These are phyloP conservation scores for Picathartes gymnocephalus DNA, from an alignment of 2,113 vertebrate species.

Conservation along the genomic window DNA sequence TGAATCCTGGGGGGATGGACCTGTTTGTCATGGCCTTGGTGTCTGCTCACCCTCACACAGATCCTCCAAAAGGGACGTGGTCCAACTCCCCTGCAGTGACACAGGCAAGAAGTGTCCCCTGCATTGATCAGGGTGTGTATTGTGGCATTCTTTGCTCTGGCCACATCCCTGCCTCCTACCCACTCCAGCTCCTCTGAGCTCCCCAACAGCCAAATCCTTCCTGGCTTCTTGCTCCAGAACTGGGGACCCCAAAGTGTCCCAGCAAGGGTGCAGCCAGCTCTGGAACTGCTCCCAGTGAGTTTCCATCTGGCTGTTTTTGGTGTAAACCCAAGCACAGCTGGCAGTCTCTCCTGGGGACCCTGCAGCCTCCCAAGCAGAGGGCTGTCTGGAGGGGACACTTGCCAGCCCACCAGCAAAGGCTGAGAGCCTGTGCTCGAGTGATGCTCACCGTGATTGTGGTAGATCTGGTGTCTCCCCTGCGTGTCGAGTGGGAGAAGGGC, in stretches of 20 bases:
- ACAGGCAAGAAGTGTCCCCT: accelerated
- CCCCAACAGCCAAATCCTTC: not conserved
- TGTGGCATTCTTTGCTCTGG: not conserved
- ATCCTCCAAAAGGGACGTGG: accelerated
- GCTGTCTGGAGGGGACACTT: not conserved
- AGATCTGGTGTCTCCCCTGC: accelerated
- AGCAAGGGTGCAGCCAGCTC: not conserved
- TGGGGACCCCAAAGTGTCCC: not conserved
- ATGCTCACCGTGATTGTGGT: not conserved
- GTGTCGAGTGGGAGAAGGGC: accelerated
- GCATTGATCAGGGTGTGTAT: too few relatives aligned
- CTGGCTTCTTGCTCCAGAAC: not conserved
- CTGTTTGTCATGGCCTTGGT: accelerated
- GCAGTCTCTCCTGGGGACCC: not conserved
- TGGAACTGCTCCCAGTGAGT: not conserved
- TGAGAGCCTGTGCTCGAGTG: not conserved
- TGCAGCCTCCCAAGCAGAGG: not conserved
- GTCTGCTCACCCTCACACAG: not conserved
- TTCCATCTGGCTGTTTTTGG: not conserved
- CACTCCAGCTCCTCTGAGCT: not conserved
- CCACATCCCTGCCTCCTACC: not conserved
- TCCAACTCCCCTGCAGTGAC: accelerated
- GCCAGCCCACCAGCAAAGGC: not conserved
- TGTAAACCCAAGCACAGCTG: not conserved
- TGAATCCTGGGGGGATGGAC: not conserved